Evolutionary conservation across 2,888 invertebrate species (phyloP).

Genomic region (Chloromyia formosa): DNA sequence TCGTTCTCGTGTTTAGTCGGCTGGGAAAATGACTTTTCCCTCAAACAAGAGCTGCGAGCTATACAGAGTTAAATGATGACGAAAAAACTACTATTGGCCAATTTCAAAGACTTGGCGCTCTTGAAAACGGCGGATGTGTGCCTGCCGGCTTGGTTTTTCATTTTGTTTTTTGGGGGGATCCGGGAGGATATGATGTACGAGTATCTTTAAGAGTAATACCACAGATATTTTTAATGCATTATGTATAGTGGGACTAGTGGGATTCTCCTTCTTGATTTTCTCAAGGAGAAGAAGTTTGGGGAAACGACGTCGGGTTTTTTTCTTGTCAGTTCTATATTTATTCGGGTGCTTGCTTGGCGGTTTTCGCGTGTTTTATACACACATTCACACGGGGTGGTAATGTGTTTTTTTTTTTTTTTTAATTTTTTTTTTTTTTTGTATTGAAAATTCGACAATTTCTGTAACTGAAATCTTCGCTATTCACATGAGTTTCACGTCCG

Average conservation of each 20-base stretch:
- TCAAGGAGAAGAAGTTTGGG: too few species aligned
- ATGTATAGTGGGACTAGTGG: too few species aligned
- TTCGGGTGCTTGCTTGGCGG: slow-evolving; percentile 3
- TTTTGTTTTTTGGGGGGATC: neutral
- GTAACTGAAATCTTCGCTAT: slow-evolving; percentile 13
- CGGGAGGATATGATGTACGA: neutral
- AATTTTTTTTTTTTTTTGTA: neutral
- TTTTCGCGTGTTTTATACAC: slow-evolving; percentile 21
- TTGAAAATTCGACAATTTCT: slow-evolving; percentile 22
- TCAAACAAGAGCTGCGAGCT: neutral
- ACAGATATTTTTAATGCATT: too few species aligned
- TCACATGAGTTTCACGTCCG: slow-evolving; percentile 17
- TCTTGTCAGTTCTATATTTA: neutral
- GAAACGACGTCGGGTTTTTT: neutral
- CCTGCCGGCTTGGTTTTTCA: neutral
- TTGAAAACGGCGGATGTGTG: slow-evolving; percentile 14
- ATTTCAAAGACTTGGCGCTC: slow-evolving; percentile 36
- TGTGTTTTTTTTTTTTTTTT: slow-evolving; percentile 8
- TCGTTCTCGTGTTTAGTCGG: too few species aligned
- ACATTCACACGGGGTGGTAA: neutral
- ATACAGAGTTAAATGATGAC: neutral
- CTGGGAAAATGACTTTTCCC: slow-evolving; percentile 13
- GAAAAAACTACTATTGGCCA: slow-evolving; percentile 20
- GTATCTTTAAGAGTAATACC: too few species aligned
- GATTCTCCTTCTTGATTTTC: too few species aligned